Percentiles rank a stretch among this genome's conserved stretches.
Conservation (phyloP, 2,797 vertebrate genomes). For the Ibycter americanus region DNA sequence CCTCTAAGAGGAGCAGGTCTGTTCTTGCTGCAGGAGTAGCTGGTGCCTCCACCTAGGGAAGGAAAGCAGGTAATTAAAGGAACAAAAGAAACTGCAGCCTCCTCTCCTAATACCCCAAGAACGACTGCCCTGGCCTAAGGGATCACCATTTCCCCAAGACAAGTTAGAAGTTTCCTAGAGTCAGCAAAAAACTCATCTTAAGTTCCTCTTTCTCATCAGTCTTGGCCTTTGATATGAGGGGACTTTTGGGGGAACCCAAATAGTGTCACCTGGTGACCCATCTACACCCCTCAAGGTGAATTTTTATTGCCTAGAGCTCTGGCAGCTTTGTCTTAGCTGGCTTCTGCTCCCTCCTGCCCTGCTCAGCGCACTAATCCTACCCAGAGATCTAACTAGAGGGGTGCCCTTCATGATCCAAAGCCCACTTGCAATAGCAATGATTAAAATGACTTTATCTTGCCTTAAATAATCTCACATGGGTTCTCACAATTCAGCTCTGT, state of each 20-base stretch:
- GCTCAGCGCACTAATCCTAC: background rate
- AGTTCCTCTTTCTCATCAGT: background rate
- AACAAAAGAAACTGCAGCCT: background rate
- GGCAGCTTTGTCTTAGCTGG: background rate
- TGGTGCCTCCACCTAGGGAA: background rate
- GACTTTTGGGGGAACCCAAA: background rate
- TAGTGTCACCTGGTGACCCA: background rate
- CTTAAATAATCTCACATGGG: constrained; percentile 63
- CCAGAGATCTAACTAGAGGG: background rate
- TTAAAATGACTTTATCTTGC: constrained; percentile 59
- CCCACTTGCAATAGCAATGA: constrained; percentile 27
- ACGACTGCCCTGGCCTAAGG: background rate
- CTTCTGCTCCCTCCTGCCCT: background rate
- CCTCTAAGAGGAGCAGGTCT: background rate
- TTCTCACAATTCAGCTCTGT: constrained; percentile 51
- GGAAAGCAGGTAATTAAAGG: background rate
- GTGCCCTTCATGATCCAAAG: constrained; percentile 34
- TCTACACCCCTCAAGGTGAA: background rate
- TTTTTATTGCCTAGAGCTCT: background rate
- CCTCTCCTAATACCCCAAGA: background rate
- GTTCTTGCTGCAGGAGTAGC: background rate
- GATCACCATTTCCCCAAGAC: background rate
- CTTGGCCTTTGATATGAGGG: background rate
- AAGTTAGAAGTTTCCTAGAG: background rate
- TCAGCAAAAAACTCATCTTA: background rate